These are phyloP conservation scores for Philantomba maxwellii DNA, from an alignment of 2,113 vertebrate genomes.

Conservation along the genomic window DNA sequence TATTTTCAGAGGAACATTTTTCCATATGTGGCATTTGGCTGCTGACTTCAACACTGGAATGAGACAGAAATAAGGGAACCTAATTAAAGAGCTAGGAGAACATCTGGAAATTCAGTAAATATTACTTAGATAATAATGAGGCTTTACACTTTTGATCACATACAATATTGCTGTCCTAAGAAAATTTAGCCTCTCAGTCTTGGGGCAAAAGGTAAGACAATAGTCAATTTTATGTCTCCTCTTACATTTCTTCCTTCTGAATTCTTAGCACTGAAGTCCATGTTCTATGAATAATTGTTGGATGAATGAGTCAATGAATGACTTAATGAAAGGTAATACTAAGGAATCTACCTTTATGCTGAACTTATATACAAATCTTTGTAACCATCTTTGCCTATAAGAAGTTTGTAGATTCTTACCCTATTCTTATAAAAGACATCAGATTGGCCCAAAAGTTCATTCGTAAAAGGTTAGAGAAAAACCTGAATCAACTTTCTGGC, in stretches of 20 bases:
- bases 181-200: neutral
- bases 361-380: neutral
- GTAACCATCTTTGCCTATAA: neutral
- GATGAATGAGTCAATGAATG: neutral
- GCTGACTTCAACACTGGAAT: conserved; percentile 51
- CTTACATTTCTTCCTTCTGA: neutral
- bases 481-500: neutral
- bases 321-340: neutral
- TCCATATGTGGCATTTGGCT: conserved; percentile 66
- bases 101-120: conserved; percentile 58
- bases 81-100: conserved; percentile 56
- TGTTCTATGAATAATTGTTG: neutral
- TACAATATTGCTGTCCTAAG: neutral
- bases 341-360: neutral
- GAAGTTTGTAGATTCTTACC: neutral
- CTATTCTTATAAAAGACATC: neutral
- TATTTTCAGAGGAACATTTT: conserved; percentile 61
- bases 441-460: neutral
- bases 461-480: neutral
- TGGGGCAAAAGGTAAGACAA: neutral
- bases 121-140: neutral
- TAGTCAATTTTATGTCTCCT: neutral
- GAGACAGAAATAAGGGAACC: conserved; percentile 48
- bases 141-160: conserved; percentile 5
- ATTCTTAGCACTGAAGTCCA: neutral